Evolutionary conservation across 2,888 invertebrate species (phyloP).

Genomic region (Trisateles emortualis): DNA sequence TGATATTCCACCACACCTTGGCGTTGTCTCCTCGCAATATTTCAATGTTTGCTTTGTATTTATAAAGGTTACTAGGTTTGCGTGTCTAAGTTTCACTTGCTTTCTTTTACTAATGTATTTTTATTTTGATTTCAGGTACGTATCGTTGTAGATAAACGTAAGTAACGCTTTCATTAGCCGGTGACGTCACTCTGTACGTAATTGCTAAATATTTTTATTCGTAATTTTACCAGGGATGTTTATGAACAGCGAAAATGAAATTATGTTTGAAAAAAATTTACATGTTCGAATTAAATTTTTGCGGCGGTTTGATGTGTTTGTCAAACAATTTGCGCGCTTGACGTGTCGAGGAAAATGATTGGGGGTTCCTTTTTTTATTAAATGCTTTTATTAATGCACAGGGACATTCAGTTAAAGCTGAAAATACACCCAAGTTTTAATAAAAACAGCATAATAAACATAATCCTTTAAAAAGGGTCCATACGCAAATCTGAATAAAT

Average conservation of each 20-base stretch:
- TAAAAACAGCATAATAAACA: constrained; percentile 18
- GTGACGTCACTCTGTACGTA: constrained; percentile 26
- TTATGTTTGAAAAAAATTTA: constrained; percentile 41
- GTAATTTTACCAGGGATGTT: constrained; percentile 33
- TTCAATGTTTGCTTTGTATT: constrained; percentile 74
- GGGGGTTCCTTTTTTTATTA: constrained; percentile 40
- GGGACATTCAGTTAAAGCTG: constrained; percentile 23
- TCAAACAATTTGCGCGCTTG: constrained; percentile 52
- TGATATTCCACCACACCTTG: constrained; percentile 83
- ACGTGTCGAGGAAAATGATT: constrained; percentile 46
- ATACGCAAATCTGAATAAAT: constrained; percentile 10
- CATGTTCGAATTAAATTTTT: constrained; percentile 51
- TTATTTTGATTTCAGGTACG: constrained; percentile 76
- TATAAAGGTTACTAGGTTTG: constrained; percentile 77
- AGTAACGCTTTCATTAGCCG: constrained; percentile 45
- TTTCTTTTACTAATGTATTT: constrained; percentile 68
- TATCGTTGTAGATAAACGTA: constrained; percentile 44
- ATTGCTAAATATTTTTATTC: constrained; percentile 26
- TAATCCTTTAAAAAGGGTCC: background rate
- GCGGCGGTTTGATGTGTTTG: constrained; percentile 53
- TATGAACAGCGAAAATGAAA: constrained; percentile 43
- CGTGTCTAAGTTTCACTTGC: constrained; percentile 67
- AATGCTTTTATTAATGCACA: constrained; percentile 43
- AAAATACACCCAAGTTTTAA: constrained; percentile 30
- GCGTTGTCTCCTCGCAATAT: constrained; percentile 71